Conservation (phyloP, 2,797 vertebrate genomes). For the Pipistrellus nathusii region DNA sequence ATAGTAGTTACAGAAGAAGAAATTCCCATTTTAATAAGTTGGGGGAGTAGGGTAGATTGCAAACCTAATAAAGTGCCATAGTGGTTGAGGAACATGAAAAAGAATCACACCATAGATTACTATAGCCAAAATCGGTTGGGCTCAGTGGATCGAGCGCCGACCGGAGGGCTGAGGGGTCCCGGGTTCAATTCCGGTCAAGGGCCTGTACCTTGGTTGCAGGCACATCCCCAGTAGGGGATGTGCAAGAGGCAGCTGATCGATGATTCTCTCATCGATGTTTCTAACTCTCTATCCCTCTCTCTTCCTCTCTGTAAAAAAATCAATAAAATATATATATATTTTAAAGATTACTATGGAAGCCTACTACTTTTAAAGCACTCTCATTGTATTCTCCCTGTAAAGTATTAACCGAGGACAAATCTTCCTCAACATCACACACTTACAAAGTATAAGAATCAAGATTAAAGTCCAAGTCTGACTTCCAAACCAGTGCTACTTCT, state of each 20-base stretch:
- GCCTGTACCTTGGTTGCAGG: no score
- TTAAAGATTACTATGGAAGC: not conserved
- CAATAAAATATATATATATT: no score
- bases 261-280: no score
- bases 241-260: no score
- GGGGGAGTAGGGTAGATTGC: not conserved
- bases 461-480: slow-evolving; percentile 43
- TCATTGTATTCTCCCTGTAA: not conserved
- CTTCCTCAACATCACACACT: slow-evolving; percentile 1
- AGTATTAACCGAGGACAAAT: not conserved
- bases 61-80: not conserved
- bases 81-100: not conserved
- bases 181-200: no score
- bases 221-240: no score
- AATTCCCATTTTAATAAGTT: not conserved
- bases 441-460: not conserved
- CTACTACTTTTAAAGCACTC: not conserved
- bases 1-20: slow-evolving; percentile 10
- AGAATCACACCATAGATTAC: not conserved
- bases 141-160: no score
- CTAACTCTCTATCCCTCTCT: no score
- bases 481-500: slow-evolving; percentile 3
- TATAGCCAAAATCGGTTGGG: no score
- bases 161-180: no score
- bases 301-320: no score